A percentile compares a stretch with the other conserved stretches of the same genome.
Conservation (phyloP, 2,888 invertebrate species). For the Amiota communis region DNA sequence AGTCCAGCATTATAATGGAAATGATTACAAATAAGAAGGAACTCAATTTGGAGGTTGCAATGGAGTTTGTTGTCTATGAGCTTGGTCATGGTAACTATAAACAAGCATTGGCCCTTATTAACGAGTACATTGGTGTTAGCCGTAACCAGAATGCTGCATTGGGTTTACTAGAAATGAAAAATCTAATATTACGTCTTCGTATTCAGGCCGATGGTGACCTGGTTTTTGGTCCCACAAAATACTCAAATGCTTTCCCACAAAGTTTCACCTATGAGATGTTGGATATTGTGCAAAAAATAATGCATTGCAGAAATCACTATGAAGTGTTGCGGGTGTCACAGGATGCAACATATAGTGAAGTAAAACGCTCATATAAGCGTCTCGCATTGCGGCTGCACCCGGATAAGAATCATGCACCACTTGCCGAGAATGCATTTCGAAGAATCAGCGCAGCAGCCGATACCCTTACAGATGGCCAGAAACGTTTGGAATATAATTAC, state of each 20-base stretch:
- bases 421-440: slow-evolving; percentile 87
- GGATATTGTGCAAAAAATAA: slow-evolving; percentile 78
- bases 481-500: slow-evolving; percentile 82
- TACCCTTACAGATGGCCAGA: slow-evolving; percentile 82
- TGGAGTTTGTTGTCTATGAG: slow-evolving; percentile 44
- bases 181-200: slow-evolving; percentile 47
- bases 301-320: slow-evolving; percentile 83
- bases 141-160: slow-evolving; percentile 33
- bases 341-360: slow-evolving; percentile 79
- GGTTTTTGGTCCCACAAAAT: slow-evolving; percentile 17
- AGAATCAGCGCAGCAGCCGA: slow-evolving; percentile 87
- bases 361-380: slow-evolving; percentile 83
- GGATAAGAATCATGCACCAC: slow-evolving; percentile 88
- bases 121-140: slow-evolving; percentile 32
- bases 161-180: slow-evolving; percentile 53
- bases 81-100: slow-evolving; percentile 50
- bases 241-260: slow-evolving; percentile 47
- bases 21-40: background rate
- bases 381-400: slow-evolving; percentile 87
- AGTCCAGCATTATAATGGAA: background rate
- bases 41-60: background rate
- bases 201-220: slow-evolving; percentile 41
- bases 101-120: slow-evolving; percentile 45
- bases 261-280: slow-evolving; percentile 85
- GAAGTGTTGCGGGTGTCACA: slow-evolving; percentile 81